A percentile compares a stretch with the other conserved stretches of the same genome.
Evolutionary conservation across 2,888 invertebrate genomes (phyloP).

Genomic region (Ophonus ardosiacus): DNA sequence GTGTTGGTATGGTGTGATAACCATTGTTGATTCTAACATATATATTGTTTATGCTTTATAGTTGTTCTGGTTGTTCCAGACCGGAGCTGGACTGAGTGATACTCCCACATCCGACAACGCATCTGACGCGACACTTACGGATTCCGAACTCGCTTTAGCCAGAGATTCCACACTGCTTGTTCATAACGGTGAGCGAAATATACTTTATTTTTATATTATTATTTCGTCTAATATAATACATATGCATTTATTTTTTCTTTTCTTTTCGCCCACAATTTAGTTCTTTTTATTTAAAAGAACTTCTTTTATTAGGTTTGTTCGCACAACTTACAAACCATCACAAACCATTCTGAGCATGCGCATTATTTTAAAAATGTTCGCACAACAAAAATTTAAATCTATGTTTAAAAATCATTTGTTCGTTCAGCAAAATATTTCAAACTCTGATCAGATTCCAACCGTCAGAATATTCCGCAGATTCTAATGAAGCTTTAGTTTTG

Average conservation of each 20-base stretch:
- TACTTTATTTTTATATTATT: background rate
- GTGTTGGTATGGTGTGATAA: background rate
- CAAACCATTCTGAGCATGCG: no score
- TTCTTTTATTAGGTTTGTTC: no score
- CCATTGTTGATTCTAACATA: background rate
- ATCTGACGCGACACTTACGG: conserved; percentile 90
- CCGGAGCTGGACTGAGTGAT: conserved; percentile 83
- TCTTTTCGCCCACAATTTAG: no score
- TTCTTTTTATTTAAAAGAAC: no score
- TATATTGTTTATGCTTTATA: background rate
- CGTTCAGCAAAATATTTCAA: no score
- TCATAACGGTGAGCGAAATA: conserved; percentile 85
- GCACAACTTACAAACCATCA: no score
- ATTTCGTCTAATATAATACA: background rate
- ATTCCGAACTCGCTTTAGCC: conserved; percentile 89
- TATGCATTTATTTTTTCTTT: background rate
- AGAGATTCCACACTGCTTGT: conserved; percentile 89
- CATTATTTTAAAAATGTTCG: no score
- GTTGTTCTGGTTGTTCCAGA: conserved; percentile 62
- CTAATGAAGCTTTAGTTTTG: no score
- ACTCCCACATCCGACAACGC: conserved; percentile 91
- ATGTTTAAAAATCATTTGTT: no score
- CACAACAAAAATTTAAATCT: no score
- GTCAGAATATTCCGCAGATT: no score
- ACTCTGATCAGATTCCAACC: no score